phyloP scores from a whole-genome alignment of 2,113 vertebrate genomes.

The Leuciscus idus region DNA sequence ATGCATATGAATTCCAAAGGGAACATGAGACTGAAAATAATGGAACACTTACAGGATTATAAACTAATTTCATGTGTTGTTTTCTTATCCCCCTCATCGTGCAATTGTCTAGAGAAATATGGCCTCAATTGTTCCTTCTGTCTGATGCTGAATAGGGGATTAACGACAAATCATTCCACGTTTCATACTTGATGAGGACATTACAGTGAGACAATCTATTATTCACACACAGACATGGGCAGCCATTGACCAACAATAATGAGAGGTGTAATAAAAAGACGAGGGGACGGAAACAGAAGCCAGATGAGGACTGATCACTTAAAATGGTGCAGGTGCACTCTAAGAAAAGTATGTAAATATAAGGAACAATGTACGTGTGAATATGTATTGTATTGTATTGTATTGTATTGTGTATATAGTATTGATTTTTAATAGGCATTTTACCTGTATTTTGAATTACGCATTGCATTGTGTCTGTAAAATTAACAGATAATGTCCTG shows the following conservation, averaged over 20 bases:
- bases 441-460: no score
- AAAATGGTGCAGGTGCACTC: background rate
- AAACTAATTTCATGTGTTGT: slow-evolving; percentile 21
- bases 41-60: slow-evolving; percentile 36
- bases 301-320: background rate
- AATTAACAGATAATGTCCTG: background rate
- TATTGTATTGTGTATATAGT: background rate
- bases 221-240: background rate
- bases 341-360: background rate
- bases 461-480: background rate
- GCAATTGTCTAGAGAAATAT: slow-evolving; percentile 14
- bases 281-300: background rate
- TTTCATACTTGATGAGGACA: slow-evolving; percentile 23
- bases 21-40: slow-evolving; percentile 20
- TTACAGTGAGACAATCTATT: slow-evolving; percentile 11
- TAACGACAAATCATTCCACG: slow-evolving; percentile 9
- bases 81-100: background rate
- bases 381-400: background rate
- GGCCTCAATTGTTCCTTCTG: background rate
- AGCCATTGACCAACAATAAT: background rate
- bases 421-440: background rate
- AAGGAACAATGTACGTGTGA: background rate
- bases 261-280: background rate
- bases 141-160: background rate
- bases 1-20: slow-evolving; percentile 13